A percentile compares a stretch with the other conserved stretches of the same genome.
Conservation (phyloP, 2,888 invertebrate species). For the Zhengitettix transpicula region DNA sequence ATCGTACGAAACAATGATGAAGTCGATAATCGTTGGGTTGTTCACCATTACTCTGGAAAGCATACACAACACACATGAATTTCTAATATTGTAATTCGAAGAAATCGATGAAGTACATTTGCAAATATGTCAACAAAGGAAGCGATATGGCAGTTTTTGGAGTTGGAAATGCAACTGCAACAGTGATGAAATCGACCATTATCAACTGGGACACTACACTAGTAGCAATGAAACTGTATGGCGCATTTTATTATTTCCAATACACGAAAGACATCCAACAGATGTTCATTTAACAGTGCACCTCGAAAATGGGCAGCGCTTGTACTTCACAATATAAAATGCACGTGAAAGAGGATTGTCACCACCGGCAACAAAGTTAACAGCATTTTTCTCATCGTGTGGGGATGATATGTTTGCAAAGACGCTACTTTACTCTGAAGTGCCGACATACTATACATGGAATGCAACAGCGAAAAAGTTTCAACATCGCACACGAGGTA, state of each 20-base stretch:
- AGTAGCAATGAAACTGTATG: neutral
- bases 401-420: neutral
- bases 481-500: neutral
- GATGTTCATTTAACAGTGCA: neutral
- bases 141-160: neutral
- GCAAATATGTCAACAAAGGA: neutral
- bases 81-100: neutral
- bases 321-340: neutral
- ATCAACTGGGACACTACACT: neutral
- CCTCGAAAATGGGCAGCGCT: neutral
- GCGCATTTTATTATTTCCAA: neutral
- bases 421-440: neutral
- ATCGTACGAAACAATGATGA: too few relatives aligned
- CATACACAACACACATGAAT: neutral
- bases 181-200: neutral
- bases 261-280: neutral
- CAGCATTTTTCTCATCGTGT: neutral
- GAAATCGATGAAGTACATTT: neutral
- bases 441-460: neutral
- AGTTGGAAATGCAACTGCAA: too few relatives aligned
- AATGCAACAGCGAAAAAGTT: neutral
- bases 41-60: neutral
- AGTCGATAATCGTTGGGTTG: neutral
- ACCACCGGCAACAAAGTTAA: neutral
- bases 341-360: neutral